These are phyloP conservation scores for Podilymbus podiceps DNA, from an alignment of 2,113 vertebrate species.

Conservation along the genomic window DNA sequence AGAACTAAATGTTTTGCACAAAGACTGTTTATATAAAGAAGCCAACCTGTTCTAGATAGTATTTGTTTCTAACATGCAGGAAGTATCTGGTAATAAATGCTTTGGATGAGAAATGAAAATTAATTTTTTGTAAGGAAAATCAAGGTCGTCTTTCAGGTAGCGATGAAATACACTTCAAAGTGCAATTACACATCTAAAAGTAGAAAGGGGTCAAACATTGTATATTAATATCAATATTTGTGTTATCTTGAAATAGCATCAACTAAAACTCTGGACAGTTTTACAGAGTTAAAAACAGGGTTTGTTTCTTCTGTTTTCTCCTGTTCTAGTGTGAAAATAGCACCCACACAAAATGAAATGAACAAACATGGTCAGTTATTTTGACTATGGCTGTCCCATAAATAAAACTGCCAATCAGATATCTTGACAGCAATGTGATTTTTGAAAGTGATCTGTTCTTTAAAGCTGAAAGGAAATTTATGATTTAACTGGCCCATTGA, in stretches of 20 bases:
- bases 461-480: background rate
- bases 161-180: background rate
- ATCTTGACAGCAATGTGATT: background rate
- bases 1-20: background rate
- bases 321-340: background rate
- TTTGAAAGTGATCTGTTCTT: background rate
- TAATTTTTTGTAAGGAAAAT: background rate
- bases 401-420: background rate
- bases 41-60: background rate
- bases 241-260: background rate
- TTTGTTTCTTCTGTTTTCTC: background rate
- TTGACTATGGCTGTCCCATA: background rate
- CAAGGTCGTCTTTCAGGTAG: background rate
- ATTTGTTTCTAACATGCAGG: background rate
- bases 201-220: background rate
- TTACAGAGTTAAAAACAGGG: accelerated
- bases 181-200: background rate
- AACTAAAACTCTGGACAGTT: background rate
- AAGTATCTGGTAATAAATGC: background rate
- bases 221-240: background rate
- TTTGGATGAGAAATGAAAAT: background rate
- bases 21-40: background rate
- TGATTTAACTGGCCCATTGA: background rate
- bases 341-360: background rate
- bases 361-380: background rate